These are phyloP conservation scores for Halocaridina rubra DNA, from an alignment of 2,888 invertebrate genomes.

Conservation along the genomic window DNA sequence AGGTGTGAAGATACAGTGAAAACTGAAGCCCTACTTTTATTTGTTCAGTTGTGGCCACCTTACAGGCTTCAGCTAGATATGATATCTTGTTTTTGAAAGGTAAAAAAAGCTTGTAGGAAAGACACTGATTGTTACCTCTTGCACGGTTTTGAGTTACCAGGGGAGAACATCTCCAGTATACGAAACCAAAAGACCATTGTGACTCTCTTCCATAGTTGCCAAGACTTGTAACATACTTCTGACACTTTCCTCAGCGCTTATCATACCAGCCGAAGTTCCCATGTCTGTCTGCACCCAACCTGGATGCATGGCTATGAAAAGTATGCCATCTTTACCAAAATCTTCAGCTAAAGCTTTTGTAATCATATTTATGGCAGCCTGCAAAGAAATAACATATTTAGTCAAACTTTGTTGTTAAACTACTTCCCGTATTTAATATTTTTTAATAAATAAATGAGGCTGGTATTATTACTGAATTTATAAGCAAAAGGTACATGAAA, in stretches of 20 bases:
- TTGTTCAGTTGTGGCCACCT: no score
- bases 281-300: conserved; percentile 52
- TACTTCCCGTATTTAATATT: no score
- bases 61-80: no score
- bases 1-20: no score
- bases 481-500: no score
- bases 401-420: no score
- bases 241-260: conserved; percentile 12
- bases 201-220: not conserved
- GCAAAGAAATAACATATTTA: not conserved
- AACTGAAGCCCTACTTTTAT: no score
- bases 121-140: not conserved
- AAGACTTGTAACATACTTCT: not conserved
- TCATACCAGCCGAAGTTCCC: not conserved
- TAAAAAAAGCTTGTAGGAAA: not conserved
- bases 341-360: conserved; percentile 20
- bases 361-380: conserved; percentile 44
- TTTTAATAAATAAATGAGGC: no score
- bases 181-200: not conserved
- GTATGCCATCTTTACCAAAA: conserved; percentile 3
- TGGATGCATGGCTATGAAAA: conserved; percentile 33
- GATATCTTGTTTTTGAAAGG: no score
- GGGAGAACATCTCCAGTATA: not conserved
- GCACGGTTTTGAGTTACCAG: not conserved
- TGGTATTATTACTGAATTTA: no score